A percentile compares a stretch with the other conserved stretches of the same genome.
These are phyloP conservation scores for Reinhardtius hippoglossoides DNA, from an alignment of 2,113 vertebrate species.

Conservation along the genomic window DNA sequence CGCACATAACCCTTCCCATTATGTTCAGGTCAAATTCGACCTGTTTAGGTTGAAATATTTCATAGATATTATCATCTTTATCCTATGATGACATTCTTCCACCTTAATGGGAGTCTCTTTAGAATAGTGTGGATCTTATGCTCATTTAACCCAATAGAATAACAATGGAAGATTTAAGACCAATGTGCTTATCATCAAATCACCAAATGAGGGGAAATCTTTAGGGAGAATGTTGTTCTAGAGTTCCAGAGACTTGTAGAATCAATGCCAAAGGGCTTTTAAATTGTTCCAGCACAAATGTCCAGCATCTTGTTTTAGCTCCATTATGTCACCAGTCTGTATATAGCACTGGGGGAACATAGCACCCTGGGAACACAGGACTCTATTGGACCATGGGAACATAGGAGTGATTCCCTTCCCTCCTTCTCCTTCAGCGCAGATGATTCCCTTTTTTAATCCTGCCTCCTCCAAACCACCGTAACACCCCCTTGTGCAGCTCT, in stretches of 20 bases:
- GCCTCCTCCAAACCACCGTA: neutral
- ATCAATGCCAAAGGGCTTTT: neutral
- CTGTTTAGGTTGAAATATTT: neutral
- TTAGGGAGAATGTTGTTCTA: neutral
- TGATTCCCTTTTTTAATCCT: neutral
- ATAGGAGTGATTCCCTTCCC: neutral
- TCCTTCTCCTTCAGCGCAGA: neutral
- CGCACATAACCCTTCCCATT: neutral
- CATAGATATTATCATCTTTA: neutral
- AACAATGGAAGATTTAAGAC: neutral
- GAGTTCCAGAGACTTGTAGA: neutral
- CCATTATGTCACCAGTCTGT: neutral
- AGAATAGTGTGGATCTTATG: neutral
- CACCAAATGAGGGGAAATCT: neutral
- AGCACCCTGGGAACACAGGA: neutral
- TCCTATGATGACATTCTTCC: neutral
- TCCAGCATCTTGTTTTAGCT: neutral
- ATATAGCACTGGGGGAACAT: neutral
- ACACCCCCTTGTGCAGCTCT: conserved; percentile 16
- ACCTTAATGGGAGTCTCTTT: neutral
- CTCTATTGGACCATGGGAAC: neutral
- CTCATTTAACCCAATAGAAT: neutral
- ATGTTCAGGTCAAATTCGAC: neutral
- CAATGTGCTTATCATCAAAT: neutral
- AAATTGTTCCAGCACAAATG: neutral